phyloP scores from a whole-genome alignment of 2,113 vertebrate genomes.

The Sterna hirundo region DNA sequence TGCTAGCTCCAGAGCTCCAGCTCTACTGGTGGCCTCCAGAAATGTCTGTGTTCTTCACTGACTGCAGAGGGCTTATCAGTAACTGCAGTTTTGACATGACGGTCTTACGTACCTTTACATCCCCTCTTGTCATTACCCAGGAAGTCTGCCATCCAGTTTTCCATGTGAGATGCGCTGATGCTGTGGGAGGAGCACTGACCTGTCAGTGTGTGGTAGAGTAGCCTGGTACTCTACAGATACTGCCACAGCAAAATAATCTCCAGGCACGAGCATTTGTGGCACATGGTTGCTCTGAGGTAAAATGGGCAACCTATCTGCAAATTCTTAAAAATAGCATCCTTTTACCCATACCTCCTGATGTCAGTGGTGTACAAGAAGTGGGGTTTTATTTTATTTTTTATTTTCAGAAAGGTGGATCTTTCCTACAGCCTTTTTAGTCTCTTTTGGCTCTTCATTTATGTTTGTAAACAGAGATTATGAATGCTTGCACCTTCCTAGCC shows the following conservation, averaged over 20 bases:
- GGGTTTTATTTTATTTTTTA: background rate
- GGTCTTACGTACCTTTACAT: background rate
- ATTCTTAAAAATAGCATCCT: background rate
- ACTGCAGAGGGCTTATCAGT: background rate
- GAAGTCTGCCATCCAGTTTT: background rate
- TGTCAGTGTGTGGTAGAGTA: background rate
- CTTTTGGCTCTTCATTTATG: background rate
- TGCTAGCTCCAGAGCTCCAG: background rate
- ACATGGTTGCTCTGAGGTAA: background rate
- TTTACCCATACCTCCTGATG: background rate
- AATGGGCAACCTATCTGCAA: background rate
- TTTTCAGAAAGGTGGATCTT: background rate
- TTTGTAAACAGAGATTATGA: background rate
- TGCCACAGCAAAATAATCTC: background rate
- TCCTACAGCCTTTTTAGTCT: background rate
- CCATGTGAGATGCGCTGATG: background rate
- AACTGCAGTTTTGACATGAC: background rate
- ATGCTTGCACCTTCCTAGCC: background rate
- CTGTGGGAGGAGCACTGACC: background rate
- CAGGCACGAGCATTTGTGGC: background rate
- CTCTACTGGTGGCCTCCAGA: background rate
- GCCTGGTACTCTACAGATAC: background rate
- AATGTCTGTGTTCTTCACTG: background rate
- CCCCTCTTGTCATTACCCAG: background rate
- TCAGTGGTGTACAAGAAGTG: background rate